Evolutionary conservation across 1,140 invertebrate species (phyloP).

Genomic region (Chionoecetes opilio): DNA sequence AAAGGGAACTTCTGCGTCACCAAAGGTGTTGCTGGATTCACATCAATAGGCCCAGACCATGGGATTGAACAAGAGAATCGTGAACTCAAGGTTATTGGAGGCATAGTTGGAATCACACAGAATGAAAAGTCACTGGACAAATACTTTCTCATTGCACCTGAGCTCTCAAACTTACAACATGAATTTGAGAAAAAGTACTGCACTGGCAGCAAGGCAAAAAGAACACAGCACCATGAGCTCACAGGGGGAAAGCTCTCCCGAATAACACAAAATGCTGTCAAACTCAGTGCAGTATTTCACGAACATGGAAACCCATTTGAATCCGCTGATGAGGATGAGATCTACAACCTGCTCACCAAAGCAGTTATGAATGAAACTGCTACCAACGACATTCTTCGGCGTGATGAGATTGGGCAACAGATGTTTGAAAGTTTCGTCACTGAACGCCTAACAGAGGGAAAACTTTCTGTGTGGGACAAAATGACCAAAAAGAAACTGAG

Average conservation of each 20-base stretch:
- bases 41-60: conserved; percentile 67
- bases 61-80: conserved; percentile 66
- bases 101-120: conserved; percentile 65
- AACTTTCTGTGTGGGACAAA: conserved; percentile 58
- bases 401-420: conserved; percentile 52
- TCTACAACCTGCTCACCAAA: conserved; percentile 69
- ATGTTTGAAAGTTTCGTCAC: conserved; percentile 67
- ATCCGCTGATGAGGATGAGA: conserved; percentile 53
- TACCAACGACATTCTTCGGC: conserved; percentile 41
- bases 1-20: conserved; percentile 64
- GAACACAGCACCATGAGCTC: conserved; percentile 61
- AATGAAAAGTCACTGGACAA: conserved; percentile 70
- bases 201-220: conserved; percentile 51
- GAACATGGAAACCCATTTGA: conserved; percentile 56
- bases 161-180: conserved; percentile 61
- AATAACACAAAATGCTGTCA: conserved; percentile 39
- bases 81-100: conserved; percentile 56
- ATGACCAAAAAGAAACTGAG: conserved; percentile 63
- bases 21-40: conserved; percentile 68
- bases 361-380: conserved; percentile 70
- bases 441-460: conserved; percentile 60
- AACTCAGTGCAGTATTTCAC: conserved; percentile 44
- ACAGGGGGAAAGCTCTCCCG: conserved; percentile 70
- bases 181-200: conserved; percentile 58
- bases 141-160: conserved; percentile 67